Conservation (phyloP, 2,888 invertebrate species). For the Erpobdella octoculata region DNA sequence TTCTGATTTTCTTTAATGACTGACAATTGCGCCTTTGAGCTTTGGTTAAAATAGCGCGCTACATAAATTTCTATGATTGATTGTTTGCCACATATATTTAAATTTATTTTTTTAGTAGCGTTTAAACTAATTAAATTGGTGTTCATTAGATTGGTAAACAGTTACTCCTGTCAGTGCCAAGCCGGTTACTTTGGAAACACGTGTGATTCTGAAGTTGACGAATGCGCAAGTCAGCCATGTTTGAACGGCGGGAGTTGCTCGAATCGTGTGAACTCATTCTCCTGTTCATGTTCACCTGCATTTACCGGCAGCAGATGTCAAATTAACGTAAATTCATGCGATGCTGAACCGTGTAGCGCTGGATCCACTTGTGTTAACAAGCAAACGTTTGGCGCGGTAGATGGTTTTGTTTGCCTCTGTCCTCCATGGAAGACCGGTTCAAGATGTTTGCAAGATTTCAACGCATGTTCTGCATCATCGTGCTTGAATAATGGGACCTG, state of each 20-base stretch:
- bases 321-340: slow-evolving; percentile 1
- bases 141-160: slow-evolving; percentile 53
- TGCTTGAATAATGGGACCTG: slow-evolving; percentile 43
- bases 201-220: slow-evolving; percentile 33
- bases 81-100: background rate
- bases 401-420: background rate
- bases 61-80: background rate
- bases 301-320: slow-evolving; percentile 4
- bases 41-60: too few species aligned
- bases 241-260: slow-evolving; percentile 29
- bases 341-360: background rate
- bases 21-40: too few species aligned
- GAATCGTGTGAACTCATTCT: slow-evolving; percentile 37
- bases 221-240: slow-evolving; percentile 33
- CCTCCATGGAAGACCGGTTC: background rate
- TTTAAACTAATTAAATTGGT: background rate
- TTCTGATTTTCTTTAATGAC: background rate
- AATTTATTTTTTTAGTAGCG: background rate
- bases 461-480: slow-evolving; percentile 33
- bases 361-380: slow-evolving; percentile 9
- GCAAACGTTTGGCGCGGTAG: too few species aligned
- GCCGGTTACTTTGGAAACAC: slow-evolving; percentile 24
- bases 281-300: slow-evolving; percentile 36
- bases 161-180: slow-evolving; percentile 19
- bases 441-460: slow-evolving; percentile 32